A percentile compares a stretch with the other conserved stretches of the same genome.
phyloP scores from a whole-genome alignment of 2,797 vertebrate genomes.

The Sebastes minor region DNA sequence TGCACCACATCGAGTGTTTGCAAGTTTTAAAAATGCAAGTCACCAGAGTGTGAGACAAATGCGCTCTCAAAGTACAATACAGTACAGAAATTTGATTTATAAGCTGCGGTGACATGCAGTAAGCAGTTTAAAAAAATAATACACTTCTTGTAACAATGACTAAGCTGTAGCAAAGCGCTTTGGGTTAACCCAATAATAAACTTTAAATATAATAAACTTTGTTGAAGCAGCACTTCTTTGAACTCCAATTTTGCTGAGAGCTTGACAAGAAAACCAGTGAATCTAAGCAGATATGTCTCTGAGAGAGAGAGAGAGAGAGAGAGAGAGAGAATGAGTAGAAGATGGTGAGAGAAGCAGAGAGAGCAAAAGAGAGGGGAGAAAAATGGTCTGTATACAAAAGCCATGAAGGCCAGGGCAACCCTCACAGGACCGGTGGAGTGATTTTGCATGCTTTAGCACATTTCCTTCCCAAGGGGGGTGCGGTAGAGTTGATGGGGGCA shows the following conservation, averaged over 20 bases:
- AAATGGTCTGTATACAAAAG: too few species aligned
- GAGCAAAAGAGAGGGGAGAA: neutral
- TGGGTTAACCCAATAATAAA: neutral
- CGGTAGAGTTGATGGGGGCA: neutral
- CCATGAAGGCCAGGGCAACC: neutral
- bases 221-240: neutral
- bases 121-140: slow-evolving; percentile 11
- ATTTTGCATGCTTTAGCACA: neutral
- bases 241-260: neutral
- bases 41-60: neutral
- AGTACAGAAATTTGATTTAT: neutral
- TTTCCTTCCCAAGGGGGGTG: neutral
- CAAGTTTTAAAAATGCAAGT: neutral
- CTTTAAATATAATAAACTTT: neutral
- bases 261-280: neutral
- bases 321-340: neutral
- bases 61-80: neutral
- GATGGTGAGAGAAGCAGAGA: neutral
- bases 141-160: neutral
- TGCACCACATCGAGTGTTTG: neutral
- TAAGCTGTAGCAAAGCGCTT: neutral
- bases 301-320: neutral
- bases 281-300: neutral
- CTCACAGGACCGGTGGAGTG: neutral
- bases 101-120: neutral